Evolutionary conservation across 2,797 vertebrate species (phyloP).

Genomic region (Heliangelus exortis): DNA sequence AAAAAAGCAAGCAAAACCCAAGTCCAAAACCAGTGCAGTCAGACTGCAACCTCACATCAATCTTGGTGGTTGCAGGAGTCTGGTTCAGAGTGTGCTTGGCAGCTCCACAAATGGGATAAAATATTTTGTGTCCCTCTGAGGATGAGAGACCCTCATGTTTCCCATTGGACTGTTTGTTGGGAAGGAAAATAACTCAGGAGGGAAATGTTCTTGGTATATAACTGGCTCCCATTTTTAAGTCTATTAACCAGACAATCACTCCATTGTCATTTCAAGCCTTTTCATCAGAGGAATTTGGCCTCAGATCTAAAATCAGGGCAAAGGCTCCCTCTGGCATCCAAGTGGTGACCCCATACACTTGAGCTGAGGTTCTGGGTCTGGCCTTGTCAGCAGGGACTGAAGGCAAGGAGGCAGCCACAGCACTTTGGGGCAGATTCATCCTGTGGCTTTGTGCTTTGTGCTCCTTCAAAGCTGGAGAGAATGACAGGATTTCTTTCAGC

Average conservation of each 20-base stretch:
- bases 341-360: neutral
- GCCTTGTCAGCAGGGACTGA: neutral
- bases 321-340: neutral
- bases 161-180: neutral
- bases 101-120: neutral
- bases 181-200: neutral
- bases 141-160: neutral
- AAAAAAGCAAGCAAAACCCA: neutral
- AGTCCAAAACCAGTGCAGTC: neutral
- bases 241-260: neutral
- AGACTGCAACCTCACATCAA: neutral
- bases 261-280: neutral
- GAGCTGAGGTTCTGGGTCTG: neutral
- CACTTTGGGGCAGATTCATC: neutral
- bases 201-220: neutral
- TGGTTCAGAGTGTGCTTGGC: neutral
- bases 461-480: neutral
- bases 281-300: neutral
- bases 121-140: neutral
- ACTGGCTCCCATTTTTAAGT: neutral
- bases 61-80: neutral
- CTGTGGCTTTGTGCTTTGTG: neutral
- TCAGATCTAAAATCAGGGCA: neutral
- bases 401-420: neutral
- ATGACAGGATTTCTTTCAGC: neutral